A percentile compares a stretch with the other conserved stretches of the same genome.
Evolutionary conservation across 2,113 vertebrate species (phyloP).

Genomic region (Ranitomeya imitator): DNA sequence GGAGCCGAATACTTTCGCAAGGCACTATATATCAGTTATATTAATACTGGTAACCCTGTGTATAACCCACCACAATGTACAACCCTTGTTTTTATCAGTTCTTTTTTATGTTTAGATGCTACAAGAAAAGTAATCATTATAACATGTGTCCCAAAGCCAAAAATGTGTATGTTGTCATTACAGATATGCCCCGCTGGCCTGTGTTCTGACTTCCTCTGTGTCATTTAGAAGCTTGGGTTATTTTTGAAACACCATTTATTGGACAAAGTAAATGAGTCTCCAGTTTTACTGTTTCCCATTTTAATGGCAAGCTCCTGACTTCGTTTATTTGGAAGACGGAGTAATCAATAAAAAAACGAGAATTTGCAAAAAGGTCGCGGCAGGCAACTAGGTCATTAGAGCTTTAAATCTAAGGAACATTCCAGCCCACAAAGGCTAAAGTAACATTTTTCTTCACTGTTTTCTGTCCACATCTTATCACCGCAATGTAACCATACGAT

Average conservation of each 20-base stretch:
- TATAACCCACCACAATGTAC: too few relatives aligned
- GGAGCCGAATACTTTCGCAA: too few relatives aligned
- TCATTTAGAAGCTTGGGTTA: constrained; percentile 13
- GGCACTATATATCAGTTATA: too few relatives aligned
- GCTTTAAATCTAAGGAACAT: constrained; percentile 25
- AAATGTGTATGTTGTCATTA: constrained; percentile 14
- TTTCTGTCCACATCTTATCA: constrained; percentile 27
- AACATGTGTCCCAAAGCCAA: background rate
- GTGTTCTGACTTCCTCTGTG: constrained; percentile 2
- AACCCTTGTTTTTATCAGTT: too few relatives aligned
- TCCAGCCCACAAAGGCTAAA: constrained; percentile 1
- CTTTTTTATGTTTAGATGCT: too few relatives aligned
- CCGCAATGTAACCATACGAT: background rate
- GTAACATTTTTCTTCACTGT: constrained; percentile 14
- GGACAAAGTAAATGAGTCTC: constrained; percentile 12
- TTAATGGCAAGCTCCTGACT: constrained; percentile 34
- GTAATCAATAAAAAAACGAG: constrained; percentile 40
- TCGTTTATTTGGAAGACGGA: constrained; percentile 41
- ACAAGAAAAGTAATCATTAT: too few relatives aligned
- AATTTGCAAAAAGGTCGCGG: constrained; percentile 42
- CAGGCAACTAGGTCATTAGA: background rate
- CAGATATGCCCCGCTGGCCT: background rate
- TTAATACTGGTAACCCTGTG: too few relatives aligned
- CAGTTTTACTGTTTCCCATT: background rate
- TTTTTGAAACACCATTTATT: constrained; percentile 33